A percentile compares a stretch with the other conserved stretches of the same genome.
Evolutionary conservation across 37 sponge, comb jelly and placozoan genomes (phyloP).

Genomic region (Halichondria panicea): DNA sequence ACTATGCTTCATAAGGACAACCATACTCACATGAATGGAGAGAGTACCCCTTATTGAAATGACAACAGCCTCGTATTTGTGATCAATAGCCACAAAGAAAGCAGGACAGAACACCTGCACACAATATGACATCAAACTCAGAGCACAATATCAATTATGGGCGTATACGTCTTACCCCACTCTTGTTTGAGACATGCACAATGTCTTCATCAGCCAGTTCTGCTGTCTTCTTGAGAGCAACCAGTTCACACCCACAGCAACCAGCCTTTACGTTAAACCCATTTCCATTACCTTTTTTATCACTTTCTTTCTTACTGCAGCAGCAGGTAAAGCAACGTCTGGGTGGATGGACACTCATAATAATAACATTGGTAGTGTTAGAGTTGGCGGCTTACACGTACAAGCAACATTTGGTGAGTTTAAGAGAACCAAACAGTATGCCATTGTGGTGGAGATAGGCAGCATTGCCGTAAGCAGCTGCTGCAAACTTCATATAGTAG

Average conservation of each 20-base stretch:
- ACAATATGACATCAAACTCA: neutral
- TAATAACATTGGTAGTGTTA: neutral
- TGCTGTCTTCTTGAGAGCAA: conserved; percentile 13
- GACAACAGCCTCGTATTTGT: conserved; percentile 65
- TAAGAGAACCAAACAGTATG: neutral
- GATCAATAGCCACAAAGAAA: conserved; percentile 90
- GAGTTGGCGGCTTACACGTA: neutral
- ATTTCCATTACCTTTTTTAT: neutral
- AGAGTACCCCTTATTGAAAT: conserved; percentile 78
- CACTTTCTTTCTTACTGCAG: neutral
- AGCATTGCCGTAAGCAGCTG: conserved; percentile 55
- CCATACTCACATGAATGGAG: conserved; percentile 54
- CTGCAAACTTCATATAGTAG: conserved; percentile 57
- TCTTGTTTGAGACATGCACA: conserved; percentile 40
- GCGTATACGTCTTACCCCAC: conserved; percentile 33
- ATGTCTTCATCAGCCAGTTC: conserved; percentile 33
- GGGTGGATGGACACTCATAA: neutral
- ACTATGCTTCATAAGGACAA: neutral
- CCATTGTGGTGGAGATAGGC: conserved; percentile 32
- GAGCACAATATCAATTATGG: neutral
- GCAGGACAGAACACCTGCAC: conserved; percentile 75
- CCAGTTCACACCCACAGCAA: conserved; percentile 25
- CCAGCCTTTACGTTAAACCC: conserved; percentile 11
- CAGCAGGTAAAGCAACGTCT: neutral
- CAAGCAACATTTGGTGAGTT: neutral